These are phyloP conservation scores for Criorhina ranunculi DNA, from an alignment of 2,888 invertebrate species.

Conservation along the genomic window DNA sequence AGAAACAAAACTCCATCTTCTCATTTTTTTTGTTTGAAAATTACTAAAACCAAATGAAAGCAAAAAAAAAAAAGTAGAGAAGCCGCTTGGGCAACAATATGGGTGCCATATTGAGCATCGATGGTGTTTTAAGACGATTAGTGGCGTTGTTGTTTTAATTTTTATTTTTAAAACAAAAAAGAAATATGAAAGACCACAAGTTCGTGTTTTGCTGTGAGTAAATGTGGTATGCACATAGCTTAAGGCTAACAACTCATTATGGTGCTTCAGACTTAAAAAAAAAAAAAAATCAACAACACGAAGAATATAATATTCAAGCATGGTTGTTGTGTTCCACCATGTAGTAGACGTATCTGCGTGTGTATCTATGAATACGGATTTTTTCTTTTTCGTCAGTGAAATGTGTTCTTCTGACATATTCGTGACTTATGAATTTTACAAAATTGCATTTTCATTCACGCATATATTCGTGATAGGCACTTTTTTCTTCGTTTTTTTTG, in stretches of 20 bases:
- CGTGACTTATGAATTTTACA: conserved; percentile 78
- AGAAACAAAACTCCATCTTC: conserved; percentile 60
- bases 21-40: conserved; percentile 35
- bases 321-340: conserved; percentile 39
- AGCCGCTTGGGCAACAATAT: conserved; percentile 70
- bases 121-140: conserved; percentile 74
- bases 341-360: conserved; percentile 33
- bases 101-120: conserved; percentile 76
- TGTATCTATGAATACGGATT: conserved; percentile 64
- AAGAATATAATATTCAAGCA: conserved; percentile 64
- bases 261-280: conserved; percentile 70
- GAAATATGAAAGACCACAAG: conserved; percentile 59
- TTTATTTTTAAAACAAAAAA: conserved; percentile 70
- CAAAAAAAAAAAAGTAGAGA: conserved; percentile 30
- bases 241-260: conserved; percentile 79
- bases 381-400: conserved; percentile 19
- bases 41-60: conserved; percentile 12
- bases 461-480: conserved; percentile 68
- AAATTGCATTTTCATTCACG: conserved; percentile 76
- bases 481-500: conserved; percentile 3
- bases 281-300: conserved; percentile 43
- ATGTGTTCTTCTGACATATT: conserved; percentile 71
- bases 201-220: conserved; percentile 77
- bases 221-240: conserved; percentile 78
- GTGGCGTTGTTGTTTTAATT: conserved; percentile 68